Evolutionary conservation across 2,113 vertebrate species (phyloP), one percentile per base, ranked within the genome.

Genomic region (Dipodomys stephensi): DNA sequence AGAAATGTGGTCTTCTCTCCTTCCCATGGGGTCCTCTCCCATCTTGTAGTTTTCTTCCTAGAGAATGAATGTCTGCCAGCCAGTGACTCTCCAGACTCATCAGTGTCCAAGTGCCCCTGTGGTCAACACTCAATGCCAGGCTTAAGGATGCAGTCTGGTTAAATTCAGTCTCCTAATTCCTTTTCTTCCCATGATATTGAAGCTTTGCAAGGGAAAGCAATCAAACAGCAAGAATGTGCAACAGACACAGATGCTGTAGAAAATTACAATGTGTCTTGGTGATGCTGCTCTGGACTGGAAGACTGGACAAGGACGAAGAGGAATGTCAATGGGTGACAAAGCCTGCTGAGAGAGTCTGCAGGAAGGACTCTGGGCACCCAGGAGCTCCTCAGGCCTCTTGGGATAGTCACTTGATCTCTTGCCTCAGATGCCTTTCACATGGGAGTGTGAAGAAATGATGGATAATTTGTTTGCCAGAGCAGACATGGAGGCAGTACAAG

Each of bases 51-150:
- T 83, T 64, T 57, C 76, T 53, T n/a, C 44, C 9, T 28, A 1
- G 67, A 73, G 64, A 49, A 16, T 12, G 72, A 64, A 13, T 22
- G 9, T 57, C 73, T 3, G 0, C 10, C 1, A 2, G 19, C 32
- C 6, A 23, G 7, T n/a, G 53, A 1, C 3, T 3, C 6, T 27
- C 30, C 27, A 1, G 30, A 10, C 2, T 22, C 25, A 25, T 11
- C 32, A 28, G n/a, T 7, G 5, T 11, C 25, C 19, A 25, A 9
- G 53, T 1, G 16, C 7, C 1, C 3, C 0, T 19, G 53, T 25
- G 16, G 23, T 32, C 39, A 46, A 20, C 28, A 23, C 13, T 53
- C 22, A 28, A 0, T 16, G 6, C 81, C 2, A 4, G 62, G 18
- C 6, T 32, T 27, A 10, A 7, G 3, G 22, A 16, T 0, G 10